Evolutionary conservation across 1,140 invertebrate genomes (phyloP).

Genomic region (Aplysia californica): DNA sequence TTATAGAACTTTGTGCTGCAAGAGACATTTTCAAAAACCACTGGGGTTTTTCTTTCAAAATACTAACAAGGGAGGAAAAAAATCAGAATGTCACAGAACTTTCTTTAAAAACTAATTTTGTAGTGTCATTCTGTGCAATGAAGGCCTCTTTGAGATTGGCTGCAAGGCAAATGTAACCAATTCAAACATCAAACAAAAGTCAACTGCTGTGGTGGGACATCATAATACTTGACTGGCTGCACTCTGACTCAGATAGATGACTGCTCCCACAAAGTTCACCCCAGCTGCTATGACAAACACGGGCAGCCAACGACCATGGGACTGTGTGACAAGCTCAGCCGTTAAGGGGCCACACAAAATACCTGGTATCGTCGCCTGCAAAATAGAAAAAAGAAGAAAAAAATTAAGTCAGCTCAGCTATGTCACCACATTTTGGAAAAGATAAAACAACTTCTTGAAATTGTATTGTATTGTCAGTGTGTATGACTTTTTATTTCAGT

Average conservation of each 20-base stretch:
- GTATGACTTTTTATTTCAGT: too few relatives aligned
- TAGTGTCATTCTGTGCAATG: too few relatives aligned
- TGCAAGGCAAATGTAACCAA: too few relatives aligned
- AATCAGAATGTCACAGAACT: too few relatives aligned
- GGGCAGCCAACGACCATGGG: conserved; percentile 80
- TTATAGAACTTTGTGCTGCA: too few relatives aligned
- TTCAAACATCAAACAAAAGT: too few relatives aligned
- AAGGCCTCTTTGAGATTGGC: too few relatives aligned
- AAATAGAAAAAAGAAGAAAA: conserved; percentile 30
- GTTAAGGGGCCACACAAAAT: conserved; percentile 84
- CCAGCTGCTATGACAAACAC: conserved; percentile 81
- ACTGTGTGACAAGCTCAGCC: conserved; percentile 79
- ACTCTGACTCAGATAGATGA: conserved; percentile 82
- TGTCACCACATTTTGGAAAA: background rate
- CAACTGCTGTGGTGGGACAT: too few relatives aligned
- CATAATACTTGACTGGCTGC: conserved; percentile 75
- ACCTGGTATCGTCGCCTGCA: conserved; percentile 81
- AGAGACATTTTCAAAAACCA: too few relatives aligned
- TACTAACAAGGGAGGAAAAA: too few relatives aligned
- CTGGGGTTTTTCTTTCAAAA: too few relatives aligned
- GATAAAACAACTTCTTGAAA: background rate
- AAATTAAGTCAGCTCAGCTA: background rate
- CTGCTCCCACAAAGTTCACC: conserved; percentile 81
- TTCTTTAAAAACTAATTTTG: too few relatives aligned
- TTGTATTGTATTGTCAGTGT: background rate